Evolutionary conservation across 2,797 vertebrate species (phyloP), one percentile per base, ranked within the genome.

Genomic region (Huso huso): DNA sequence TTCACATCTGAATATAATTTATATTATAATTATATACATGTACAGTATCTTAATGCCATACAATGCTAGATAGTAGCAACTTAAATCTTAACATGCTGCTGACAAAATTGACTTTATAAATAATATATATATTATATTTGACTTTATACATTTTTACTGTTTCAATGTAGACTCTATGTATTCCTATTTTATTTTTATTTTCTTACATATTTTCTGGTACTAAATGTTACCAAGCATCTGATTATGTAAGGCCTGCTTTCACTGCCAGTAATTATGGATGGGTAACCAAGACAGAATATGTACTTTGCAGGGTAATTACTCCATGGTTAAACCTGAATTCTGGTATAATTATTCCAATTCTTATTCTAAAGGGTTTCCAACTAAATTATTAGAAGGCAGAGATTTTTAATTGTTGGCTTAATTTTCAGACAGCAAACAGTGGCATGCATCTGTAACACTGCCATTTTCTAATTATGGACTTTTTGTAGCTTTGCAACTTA

Each of bases 331-430:
- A 63, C 51, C 49, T 15, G 15, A 7, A 66, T 49, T 10, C 11
- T 23, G 13, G 15, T 53, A 10, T 48, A 62, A 57, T 51, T 18
- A 60, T 11, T 62, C 10, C 6, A 37, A 10, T 57, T 11, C 52
- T 37, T 57, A 7, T 51, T 60, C 63, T 67, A 52, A 67, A 37
- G 37, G 37, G 61, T 60, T 49, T 53, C 18, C 23, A 61, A 10
- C 23, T 52, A 57, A 18, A 60, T 49, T 13, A 49, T 18, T 51
- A 57, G 37, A 37, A 37, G 37, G 37, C 37, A 37, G 37, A 37
- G 37, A 37, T 37, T 37, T 37, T 37, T 37, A 37, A 37, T 37
- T 37, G 37, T 37, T 37, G 37, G 37, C 37, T 37, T 37, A 4
- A 37, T 37, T 37, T 37, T 37, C 37, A 37, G 37, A 37, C 37